These are phyloP conservation scores for Melanaphis sacchari DNA, from an alignment of 1,140 invertebrate genomes.

Conservation along the genomic window DNA sequence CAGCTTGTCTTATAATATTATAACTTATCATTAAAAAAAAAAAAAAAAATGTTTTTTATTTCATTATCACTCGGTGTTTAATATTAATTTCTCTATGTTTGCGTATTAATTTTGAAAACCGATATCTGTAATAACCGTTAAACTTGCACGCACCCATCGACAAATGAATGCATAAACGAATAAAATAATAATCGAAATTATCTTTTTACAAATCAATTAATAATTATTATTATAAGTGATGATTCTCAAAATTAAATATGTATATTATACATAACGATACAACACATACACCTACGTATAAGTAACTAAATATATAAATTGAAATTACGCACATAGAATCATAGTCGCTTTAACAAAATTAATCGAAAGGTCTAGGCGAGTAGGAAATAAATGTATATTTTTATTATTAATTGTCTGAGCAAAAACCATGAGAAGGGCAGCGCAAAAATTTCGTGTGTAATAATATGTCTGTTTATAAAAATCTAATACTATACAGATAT, in stretches of 20 bases:
- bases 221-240: background rate
- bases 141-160: background rate
- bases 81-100: too few species aligned
- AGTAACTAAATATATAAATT: background rate
- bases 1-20: background rate
- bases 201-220: background rate
- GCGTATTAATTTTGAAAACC: too few species aligned
- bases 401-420: background rate
- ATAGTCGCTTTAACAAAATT: background rate
- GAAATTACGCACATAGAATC: background rate
- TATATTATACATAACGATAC: slow-evolving; percentile 2
- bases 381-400: background rate
- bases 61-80: background rate
- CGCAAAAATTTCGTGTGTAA: too few species aligned
- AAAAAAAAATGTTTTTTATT: background rate
- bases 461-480: background rate
- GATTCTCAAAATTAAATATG: background rate
- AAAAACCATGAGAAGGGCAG: background rate
- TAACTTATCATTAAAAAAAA: background rate
- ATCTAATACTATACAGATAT: background rate
- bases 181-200: background rate
- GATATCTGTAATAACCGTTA: background rate
- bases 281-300: background rate
- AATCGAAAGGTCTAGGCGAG: background rate
- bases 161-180: background rate